phyloP scores from a whole-genome alignment of 2,113 vertebrate genomes.

The Rostratula benghalensis region DNA sequence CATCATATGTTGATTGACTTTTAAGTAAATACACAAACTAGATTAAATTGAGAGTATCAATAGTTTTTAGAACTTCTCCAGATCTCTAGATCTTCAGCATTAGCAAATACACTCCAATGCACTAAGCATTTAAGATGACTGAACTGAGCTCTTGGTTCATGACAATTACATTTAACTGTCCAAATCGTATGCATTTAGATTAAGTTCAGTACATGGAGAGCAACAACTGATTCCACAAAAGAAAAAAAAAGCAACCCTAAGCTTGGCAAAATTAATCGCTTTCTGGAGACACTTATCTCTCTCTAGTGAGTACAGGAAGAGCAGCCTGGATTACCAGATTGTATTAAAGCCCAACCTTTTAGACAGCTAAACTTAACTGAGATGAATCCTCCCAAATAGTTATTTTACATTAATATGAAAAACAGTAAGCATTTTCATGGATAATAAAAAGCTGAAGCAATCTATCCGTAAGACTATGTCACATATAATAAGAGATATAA shows the following conservation, averaged over 20 bases:
- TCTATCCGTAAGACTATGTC: neutral
- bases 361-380: neutral
- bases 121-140: neutral
- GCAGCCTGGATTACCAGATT: neutral
- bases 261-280: neutral
- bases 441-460: constrained; percentile 30
- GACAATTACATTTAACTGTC: neutral
- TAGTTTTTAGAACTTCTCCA: neutral
- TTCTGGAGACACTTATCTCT: neutral
- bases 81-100: neutral
- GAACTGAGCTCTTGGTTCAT: neutral
- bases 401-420: constrained; percentile 30
- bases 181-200: neutral
- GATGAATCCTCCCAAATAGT: neutral
- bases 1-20: neutral
- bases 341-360: neutral
- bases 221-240: neutral
- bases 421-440: neutral
- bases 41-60: neutral
- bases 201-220: neutral
- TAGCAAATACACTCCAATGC: neutral
- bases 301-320: neutral
- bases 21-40: neutral
- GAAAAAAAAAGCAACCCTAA: neutral
- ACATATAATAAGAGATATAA: constrained; percentile 29